Conservation (phyloP, 2,888 invertebrate genomes). For the Augiades crinisus region DNA sequence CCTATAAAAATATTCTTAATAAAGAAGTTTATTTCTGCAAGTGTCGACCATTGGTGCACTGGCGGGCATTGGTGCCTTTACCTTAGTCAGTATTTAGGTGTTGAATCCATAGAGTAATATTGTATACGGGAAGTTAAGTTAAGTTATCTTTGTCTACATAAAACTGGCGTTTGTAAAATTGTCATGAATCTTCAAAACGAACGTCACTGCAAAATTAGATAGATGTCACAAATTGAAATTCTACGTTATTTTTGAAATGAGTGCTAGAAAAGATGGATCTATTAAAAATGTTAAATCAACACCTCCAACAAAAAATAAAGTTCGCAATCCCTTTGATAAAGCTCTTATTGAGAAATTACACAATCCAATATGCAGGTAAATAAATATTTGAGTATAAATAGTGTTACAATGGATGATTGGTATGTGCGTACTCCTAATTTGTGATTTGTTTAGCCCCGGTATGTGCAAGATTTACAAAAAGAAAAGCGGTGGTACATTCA, state of each 20-base stretch:
- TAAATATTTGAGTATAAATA: neutral
- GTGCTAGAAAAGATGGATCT: constrained; percentile 59
- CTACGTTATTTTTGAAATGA: constrained; percentile 54
- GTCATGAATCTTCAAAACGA: too few relatives aligned
- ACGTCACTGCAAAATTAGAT: too few relatives aligned
- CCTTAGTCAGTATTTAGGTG: too few relatives aligned
- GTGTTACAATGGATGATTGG: neutral
- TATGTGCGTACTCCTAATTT: neutral
- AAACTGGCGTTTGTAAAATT: too few relatives aligned
- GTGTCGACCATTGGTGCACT: too few relatives aligned
- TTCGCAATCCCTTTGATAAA: constrained; percentile 86
- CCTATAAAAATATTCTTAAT: too few relatives aligned
- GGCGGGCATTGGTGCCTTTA: too few relatives aligned
- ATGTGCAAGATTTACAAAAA: constrained; percentile 78
- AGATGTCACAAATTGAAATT: neutral
- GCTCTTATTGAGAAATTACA: constrained; percentile 84
- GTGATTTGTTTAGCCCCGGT: constrained; percentile 56
- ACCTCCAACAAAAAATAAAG: constrained; percentile 66
- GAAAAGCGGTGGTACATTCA: constrained; percentile 56
- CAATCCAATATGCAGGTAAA: constrained; percentile 86
- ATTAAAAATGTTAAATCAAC: constrained; percentile 58
- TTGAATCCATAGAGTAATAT: too few relatives aligned
- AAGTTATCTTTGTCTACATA: too few relatives aligned
- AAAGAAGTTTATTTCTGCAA: too few relatives aligned
- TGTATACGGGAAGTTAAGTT: too few relatives aligned